Evolutionary conservation across 2,797 vertebrate species (phyloP), one percentile per base, ranked within the genome.

Genomic region (Austrolebias charrua): DNA sequence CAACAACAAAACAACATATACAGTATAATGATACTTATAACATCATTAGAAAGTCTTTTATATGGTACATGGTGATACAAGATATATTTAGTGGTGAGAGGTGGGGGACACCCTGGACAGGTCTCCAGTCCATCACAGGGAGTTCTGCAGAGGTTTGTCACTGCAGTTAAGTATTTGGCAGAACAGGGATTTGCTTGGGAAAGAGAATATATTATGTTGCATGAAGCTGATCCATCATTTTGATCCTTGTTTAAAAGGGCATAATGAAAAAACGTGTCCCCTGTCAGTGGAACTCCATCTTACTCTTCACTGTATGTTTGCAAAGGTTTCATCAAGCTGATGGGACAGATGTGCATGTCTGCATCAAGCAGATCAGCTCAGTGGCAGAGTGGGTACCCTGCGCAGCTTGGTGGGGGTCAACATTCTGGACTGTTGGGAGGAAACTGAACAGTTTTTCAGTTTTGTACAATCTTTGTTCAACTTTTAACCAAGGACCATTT

Each of bases 331-430:
- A 42, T 42, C 18, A 10, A 40, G 18, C 52, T 40, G 18, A 55
- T 55, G 35, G 54, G 40, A 44, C 19, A 55, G 19, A 54, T n/a
- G 55, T 44, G 40, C 40, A 56, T 40, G 15, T 15, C 40, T 2
- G 8, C 19, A 43, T 56, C 40, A 56, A 18, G 15, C 20, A 16
- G 38, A 28, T 43, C 19, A 43, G 11, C 51, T 11, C 51, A 53
- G 35, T 53, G 51, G 51, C 9, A 38, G 28, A 33, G 16, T 33
- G 14, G 29, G 29, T 33, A 10, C 50, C 29, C 15, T 33, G 28
- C n/a, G 31, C 31, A n/a, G 18, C 54, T 29, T 54, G 33, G 29
- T 53, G 51, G 31, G 51, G 2, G 31, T 53, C 35, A 33, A 4
- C 6, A 9, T 38, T 24, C 24, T 55, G 54, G 44, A 44, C 40